These are phyloP conservation scores for Xiphophorus birchmanni DNA, from an alignment of 2,797 vertebrate species.

Conservation along the genomic window DNA sequence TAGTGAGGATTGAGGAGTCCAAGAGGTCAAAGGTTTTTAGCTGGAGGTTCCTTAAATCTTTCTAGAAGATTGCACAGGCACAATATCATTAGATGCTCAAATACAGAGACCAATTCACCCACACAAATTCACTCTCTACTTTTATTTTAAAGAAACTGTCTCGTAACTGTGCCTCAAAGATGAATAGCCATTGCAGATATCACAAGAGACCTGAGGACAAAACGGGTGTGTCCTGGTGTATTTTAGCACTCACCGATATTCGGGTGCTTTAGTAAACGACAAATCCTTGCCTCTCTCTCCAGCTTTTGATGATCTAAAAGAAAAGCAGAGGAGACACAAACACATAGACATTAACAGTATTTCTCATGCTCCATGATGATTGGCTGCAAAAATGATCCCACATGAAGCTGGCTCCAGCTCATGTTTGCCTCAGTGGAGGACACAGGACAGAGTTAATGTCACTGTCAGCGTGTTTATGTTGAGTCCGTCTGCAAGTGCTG, in stretches of 20 bases:
- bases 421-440: conserved; percentile 43
- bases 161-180: conserved; percentile 58
- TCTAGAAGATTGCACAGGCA: conserved; percentile 53
- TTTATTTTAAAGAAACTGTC: background rate
- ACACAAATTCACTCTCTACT: conserved; percentile 6
- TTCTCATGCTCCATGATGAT: conserved; percentile 30
- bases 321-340: conserved; percentile 48
- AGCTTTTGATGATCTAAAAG: conserved; percentile 95
- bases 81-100: conserved; percentile 64
- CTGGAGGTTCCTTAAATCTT: conserved; percentile 25
- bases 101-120: conserved; percentile 18
- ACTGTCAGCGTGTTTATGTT: conserved; percentile 40
- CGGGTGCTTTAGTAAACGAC: conserved; percentile 93
- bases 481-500: conserved; percentile 24
- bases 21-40: conserved; percentile 46
- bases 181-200: conserved; percentile 58
- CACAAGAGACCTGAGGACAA: conserved; percentile 44
- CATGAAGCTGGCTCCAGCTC: conserved; percentile 41
- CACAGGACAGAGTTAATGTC: conserved; percentile 30
- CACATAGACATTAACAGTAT: conserved; percentile 43
- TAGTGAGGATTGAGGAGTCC: conserved; percentile 44
- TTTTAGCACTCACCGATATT: conserved; percentile 89
- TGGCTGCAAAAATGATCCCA: conserved; percentile 46
- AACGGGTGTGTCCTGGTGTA: conserved; percentile 16
- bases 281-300: conserved; percentile 96